Evolutionary conservation across 2,113 vertebrate genomes (phyloP).

Genomic region (Lasiurus cinereus): DNA sequence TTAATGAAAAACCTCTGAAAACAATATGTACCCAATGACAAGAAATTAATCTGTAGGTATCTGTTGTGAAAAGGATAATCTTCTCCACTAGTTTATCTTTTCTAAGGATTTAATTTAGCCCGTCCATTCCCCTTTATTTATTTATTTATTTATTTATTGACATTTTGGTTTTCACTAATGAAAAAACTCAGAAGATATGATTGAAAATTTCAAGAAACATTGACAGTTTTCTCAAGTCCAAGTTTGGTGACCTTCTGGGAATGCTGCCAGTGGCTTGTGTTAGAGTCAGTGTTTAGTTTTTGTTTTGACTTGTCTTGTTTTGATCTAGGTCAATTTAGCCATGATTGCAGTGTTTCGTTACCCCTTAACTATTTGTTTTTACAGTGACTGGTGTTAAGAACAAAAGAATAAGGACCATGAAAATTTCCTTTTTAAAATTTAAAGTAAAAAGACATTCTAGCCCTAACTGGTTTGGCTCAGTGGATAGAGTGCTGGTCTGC

Average conservation of each 20-base stretch:
- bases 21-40: not conserved
- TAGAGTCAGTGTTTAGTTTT: constrained; percentile 63
- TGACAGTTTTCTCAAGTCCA: constrained; percentile 55
- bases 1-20: constrained; percentile 44
- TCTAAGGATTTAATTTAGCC: not conserved
- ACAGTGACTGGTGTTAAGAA: constrained; percentile 52
- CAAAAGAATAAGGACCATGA: constrained; percentile 54
- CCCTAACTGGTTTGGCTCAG: no score
- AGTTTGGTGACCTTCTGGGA: constrained; percentile 76
- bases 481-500: no score
- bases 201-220: constrained; percentile 60
- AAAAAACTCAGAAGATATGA: constrained; percentile 41
- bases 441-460: constrained; percentile 47
- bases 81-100: not conserved
- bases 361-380: constrained; percentile 40
- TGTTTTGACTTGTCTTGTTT: constrained; percentile 70
- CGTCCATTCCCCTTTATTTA: not conserved
- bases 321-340: constrained; percentile 65
- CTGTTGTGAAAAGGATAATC: not conserved
- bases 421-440: constrained; percentile 2
- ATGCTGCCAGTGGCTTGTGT: constrained; percentile 50
- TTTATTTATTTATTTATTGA: constrained; percentile 26
- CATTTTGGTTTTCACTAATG: constrained; percentile 54
- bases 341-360: constrained; percentile 33
- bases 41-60: constrained; percentile 11